Evolutionary conservation across 2,888 invertebrate genomes (phyloP).

Genomic region (Rutpela maculata): DNA sequence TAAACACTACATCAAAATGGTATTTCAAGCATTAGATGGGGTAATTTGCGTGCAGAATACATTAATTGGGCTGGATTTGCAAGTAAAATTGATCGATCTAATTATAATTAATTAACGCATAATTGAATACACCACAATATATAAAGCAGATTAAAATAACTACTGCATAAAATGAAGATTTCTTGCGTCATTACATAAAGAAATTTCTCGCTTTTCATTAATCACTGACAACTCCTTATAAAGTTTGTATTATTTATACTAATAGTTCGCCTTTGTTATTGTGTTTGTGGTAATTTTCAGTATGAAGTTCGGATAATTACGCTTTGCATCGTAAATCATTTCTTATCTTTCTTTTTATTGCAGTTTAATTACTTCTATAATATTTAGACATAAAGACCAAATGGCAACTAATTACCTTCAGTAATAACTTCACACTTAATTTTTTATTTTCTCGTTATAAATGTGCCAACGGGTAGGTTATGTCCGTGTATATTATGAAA

Average conservation of each 20-base stretch:
- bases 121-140: conserved; percentile 42
- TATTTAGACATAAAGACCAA: conserved; percentile 32
- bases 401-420: conserved; percentile 33
- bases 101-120: conserved; percentile 47
- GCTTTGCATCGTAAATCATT: conserved; percentile 44
- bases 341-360: conserved; percentile 41
- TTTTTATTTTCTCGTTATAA: conserved; percentile 25
- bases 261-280: conserved; percentile 42
- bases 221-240: conserved; percentile 51
- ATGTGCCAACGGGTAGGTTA: not conserved
- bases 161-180: conserved; percentile 41
- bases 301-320: conserved; percentile 32
- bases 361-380: conserved; percentile 43
- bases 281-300: conserved; percentile 35
- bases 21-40: not conserved
- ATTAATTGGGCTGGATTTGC: conserved; percentile 43
- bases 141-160: conserved; percentile 23
- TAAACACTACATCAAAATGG: not conserved
- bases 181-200: conserved; percentile 47
- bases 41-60: conserved; percentile 35
- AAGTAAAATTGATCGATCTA: conserved; percentile 51
- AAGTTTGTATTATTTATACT: conserved; percentile 52
- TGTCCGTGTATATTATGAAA: too few species aligned
- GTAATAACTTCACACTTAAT: conserved; percentile 32
- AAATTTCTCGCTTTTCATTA: conserved; percentile 46